Conservation (phyloP, 2,888 invertebrate species). For the Hirtodrosophila duncani region DNA sequence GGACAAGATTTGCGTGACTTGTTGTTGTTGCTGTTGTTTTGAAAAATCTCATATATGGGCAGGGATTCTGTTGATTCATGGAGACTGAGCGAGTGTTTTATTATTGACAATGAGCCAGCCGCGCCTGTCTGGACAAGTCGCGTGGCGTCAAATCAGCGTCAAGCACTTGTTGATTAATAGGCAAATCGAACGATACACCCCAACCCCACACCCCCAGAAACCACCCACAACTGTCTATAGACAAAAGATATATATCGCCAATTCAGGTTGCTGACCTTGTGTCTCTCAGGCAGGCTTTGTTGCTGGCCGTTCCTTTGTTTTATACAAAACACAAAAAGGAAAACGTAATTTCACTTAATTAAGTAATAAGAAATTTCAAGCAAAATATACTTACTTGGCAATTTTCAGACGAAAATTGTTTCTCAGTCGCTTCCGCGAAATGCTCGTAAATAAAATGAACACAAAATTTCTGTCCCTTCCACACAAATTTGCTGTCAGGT, state of each 20-base stretch:
- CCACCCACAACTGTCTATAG: conserved; percentile 7
- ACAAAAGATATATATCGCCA: too few relatives aligned
- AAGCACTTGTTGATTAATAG: conserved; percentile 69
- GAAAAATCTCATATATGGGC: conserved; percentile 32
- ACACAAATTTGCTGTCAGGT: conserved; percentile 42
- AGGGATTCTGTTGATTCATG: conserved; percentile 1
- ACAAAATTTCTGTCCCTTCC: conserved; percentile 2
- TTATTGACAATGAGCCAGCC: conserved; percentile 26
- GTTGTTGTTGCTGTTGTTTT: conserved; percentile 17
- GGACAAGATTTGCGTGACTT: conserved; percentile 61
- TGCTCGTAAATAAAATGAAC: conserved; percentile 7
- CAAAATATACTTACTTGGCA: conserved; percentile 17
- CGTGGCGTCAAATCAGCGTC: conserved; percentile 13
- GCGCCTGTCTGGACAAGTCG: conserved; percentile 48
- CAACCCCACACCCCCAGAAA: background rate
- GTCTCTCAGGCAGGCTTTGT: too few relatives aligned
- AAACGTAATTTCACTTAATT: conserved; percentile 16
- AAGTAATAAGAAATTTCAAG: conserved; percentile 30
- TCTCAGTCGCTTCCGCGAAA: conserved; percentile 38
- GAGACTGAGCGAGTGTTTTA: too few relatives aligned
- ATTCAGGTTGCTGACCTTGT: conserved; percentile 50
- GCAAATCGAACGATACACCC: conserved; percentile 12
- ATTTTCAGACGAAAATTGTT: conserved; percentile 39
- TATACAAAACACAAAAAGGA: background rate
- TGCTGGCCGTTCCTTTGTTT: conserved; percentile 23